Base-by-base conservation (phyloP, 2,113 vertebrate species). In the Hippocampus guttulatus region DNA sequence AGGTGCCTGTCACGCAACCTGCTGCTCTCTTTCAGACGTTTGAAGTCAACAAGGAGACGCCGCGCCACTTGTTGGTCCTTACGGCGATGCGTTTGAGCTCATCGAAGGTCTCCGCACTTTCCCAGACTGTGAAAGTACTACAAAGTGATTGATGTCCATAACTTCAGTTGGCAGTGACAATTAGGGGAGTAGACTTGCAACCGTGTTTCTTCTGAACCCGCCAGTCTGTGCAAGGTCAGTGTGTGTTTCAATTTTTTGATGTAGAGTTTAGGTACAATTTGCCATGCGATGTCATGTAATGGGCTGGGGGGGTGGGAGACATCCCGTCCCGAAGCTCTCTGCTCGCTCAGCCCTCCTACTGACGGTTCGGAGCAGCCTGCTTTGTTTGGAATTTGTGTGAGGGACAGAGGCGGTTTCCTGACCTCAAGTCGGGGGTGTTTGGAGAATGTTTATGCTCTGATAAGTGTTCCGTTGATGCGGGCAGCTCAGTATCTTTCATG, bases 301-400 rank as follows among this genome's bases (percentile, higher is more conserved):
- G 6, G 21, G 25, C 1, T 1, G 25, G 14, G 14, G 30, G 30
- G 3, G 30, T 2, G 30, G n/a, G 23, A 33, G 25, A 8, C 2
- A 25, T 65, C 33, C 2, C 45, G 57, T 77, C 71, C 52, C 30
- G 23, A 30, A 60, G 40, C 60, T 69, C 33, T 27, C 27, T 55
- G 27, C 77, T 73, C 25, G 4, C 70, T 75, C 82, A 64, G 61
- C 67, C 60, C 82, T 75, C 79, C 76, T 74, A 64, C 77, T 27
- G 43, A 70, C 74, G 61, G 69, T 70, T 70, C 74, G 76, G 82
- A 79, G 72, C 75, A 47, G 76, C 40, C 0, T 70, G 74, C 83
- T 85, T 90, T 90, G 88, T 89, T 88, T 84, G 75, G 79, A 62
- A 84, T 90, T 88, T 90, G 84, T 84, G 76, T 76, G 73, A 73